These are phyloP conservation scores for Tragelaphus oryx DNA, from an alignment of 2,797 vertebrate species.

Conservation along the genomic window DNA sequence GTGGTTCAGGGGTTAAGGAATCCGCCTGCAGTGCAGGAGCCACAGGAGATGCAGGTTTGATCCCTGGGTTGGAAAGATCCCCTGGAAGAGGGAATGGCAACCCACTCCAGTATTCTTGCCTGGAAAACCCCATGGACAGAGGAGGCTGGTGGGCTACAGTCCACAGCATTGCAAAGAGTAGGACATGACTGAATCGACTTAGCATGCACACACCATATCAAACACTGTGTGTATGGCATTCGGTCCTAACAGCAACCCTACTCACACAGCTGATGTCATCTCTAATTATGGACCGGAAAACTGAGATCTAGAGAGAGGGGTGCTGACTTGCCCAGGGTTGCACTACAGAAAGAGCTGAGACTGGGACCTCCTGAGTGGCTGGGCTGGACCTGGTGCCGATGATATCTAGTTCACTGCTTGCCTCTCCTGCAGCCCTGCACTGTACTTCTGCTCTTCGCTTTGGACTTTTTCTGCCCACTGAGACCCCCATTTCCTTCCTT, in stretches of 20 bases:
- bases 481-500: neutral
- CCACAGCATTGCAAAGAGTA: neutral
- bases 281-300: neutral
- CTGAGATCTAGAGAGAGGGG: neutral
- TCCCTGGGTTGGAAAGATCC: neutral
- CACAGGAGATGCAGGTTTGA: neutral
- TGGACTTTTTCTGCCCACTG: neutral
- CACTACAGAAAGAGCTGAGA: neutral
- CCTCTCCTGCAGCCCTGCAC: neutral
- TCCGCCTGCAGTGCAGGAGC: neutral
- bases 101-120: neutral
- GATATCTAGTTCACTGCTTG: neutral
- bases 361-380: neutral
- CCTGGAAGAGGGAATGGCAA: neutral
- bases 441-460: neutral
- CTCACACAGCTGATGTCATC: neutral
- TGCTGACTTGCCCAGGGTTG: neutral
- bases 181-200: neutral
- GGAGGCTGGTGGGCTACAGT: neutral
- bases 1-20: neutral
- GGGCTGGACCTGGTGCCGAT: neutral
- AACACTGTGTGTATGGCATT: neutral
- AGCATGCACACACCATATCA: neutral
- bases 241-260: neutral
- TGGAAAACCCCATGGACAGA: neutral